Base-by-base conservation (phyloP, 2,888 invertebrate genomes). In the Drosophila mayaguana region DNA sequence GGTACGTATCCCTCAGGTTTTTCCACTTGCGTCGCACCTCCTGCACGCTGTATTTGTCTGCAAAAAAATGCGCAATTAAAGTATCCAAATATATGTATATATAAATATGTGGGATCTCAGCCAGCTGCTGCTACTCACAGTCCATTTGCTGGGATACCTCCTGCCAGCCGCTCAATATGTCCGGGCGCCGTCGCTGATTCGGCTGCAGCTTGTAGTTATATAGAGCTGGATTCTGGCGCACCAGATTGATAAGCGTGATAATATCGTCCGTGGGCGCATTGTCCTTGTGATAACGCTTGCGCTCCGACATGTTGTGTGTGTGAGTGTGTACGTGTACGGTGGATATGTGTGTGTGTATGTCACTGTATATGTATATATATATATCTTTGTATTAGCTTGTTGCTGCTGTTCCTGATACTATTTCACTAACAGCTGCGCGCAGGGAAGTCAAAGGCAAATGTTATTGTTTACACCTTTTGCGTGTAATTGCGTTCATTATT, bases 251-350 rank as follows among this genome's bases (percentile, higher is more conserved):
- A 11, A 91, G 67, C n/a, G 90, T 91, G 18, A 90, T 78, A 63
- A 91, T 92, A 71, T 91, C 91, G 70, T 91, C 91, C 60, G 92
- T 80, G 45, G 91, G 90, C 57, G 91, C 89, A 57, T 89, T 87
- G 78, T 92, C 91, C 84, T 91, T 91, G 76, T 91, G 91, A 78
- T 91, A 91, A 48, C 91, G 91, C 66, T 92, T 91, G 55, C 91
- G 91, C 79, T 91, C 91, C 93, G 98, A 98, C 90, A 98, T 98
- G 97, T 97, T 98, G 12, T 38, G 25, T 48, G 43, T 36, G 16
- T 54, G 11, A 36, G 32, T 53, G 36, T 45, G 22, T 28, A 7
- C 16, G 16, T 38, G 36, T 38, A 38, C 8, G 28, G 7, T 28
- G 28, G 36, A 38, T 38, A 38, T 38, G 45, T 32, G 22, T 64